A percentile compares a stretch with the other conserved stretches of the same genome.
These are phyloP conservation scores for Tyrannus savana DNA, from an alignment of 2,113 vertebrate genomes.

Conservation along the genomic window DNA sequence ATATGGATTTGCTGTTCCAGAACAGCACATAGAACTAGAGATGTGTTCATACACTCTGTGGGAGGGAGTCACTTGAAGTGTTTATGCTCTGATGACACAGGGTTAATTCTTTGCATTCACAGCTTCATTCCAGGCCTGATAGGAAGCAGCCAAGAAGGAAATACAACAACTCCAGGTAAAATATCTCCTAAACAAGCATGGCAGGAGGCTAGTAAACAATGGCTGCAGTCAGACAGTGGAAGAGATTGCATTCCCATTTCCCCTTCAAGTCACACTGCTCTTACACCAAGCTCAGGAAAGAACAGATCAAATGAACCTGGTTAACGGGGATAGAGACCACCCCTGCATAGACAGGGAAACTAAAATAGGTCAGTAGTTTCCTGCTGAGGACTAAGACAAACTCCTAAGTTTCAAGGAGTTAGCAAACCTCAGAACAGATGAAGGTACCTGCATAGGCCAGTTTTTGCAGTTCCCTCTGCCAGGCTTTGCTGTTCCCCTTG, in stretches of 20 bases:
- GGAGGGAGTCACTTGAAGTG: not conserved
- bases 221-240: not conserved
- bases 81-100: not conserved
- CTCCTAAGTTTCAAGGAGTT: not conserved
- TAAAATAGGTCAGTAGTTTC: not conserved
- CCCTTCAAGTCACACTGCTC: not conserved
- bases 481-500: not conserved
- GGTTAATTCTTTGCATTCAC: not conserved
- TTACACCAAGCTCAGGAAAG: not conserved
- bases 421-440: not conserved
- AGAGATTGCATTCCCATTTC: not conserved
- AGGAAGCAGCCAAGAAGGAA: not conserved
- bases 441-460: fast-evolving
- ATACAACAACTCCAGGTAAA: not conserved
- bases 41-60: too few relatives aligned
- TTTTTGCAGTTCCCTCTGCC: not conserved
- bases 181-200: not conserved
- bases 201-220: not conserved
- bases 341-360: not conserved
- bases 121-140: not conserved
- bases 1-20: not conserved
- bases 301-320: not conserved
- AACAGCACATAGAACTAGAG: not conserved
- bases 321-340: not conserved
- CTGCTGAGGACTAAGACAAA: not conserved